These are phyloP conservation scores for Physella acuta DNA, from an alignment of 1,140 invertebrate species.

Conservation along the genomic window DNA sequence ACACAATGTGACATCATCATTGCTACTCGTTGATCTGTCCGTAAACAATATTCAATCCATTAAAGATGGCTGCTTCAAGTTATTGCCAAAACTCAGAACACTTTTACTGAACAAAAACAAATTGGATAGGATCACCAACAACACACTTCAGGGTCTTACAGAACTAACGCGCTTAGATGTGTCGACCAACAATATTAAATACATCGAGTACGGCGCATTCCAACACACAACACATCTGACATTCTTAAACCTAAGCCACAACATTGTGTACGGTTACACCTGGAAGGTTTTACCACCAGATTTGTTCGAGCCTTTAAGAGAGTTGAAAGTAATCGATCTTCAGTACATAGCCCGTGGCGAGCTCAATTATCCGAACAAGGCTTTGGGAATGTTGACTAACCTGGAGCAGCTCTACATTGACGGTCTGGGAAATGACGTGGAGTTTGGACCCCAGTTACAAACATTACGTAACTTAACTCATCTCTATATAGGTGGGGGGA, in stretches of 20 bases:
- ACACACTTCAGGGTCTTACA: not conserved
- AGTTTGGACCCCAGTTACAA: constrained; percentile 1
- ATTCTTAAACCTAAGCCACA: not conserved
- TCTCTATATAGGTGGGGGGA: not conserved
- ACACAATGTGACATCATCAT: not conserved
- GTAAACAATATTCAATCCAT: not conserved
- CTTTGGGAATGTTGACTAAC: not conserved
- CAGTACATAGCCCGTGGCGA: not conserved
- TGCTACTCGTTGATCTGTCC: not conserved
- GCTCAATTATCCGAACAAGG: not conserved
- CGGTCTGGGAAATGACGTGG: not conserved
- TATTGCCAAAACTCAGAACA: not conserved
- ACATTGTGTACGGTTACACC: not conserved
- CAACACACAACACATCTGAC: not conserved
- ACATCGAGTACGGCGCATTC: not conserved
- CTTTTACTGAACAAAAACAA: not conserved
- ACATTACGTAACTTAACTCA: not conserved
- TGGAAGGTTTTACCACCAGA: not conserved
- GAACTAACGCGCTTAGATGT: not conserved
- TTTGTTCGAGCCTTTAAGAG: not conserved
- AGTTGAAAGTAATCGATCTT: not conserved
- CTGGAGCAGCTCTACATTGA: not conserved
- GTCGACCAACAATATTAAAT: not conserved
- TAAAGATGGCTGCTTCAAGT: not conserved
- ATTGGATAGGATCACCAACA: not conserved